Percentiles rank a stretch among this genome's conserved stretches.
Evolutionary conservation across 64 coral and sea anemone genomes (phyloP).

Genomic region (Stichodactyla mertensii): DNA sequence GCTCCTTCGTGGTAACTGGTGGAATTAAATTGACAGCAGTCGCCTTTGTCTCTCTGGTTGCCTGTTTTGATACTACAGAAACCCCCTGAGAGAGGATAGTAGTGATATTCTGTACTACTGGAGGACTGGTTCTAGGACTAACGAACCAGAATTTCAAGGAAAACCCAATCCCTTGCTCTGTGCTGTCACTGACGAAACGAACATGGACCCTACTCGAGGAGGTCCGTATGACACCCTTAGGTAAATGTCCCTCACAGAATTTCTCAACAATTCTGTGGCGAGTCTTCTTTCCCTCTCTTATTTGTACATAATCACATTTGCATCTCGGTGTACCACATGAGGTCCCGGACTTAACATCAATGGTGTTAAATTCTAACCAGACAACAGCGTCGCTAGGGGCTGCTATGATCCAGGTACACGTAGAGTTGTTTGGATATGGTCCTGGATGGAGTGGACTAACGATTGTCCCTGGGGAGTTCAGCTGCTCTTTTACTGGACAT

Average conservation of each 20-base stretch:
- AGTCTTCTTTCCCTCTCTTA: neutral
- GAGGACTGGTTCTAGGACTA: neutral
- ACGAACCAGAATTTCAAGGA: conserved; percentile 1
- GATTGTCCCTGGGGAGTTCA: neutral
- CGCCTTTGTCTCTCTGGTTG: neutral
- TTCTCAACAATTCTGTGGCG: neutral
- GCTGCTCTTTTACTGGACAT: conserved; percentile 10
- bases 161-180: neutral
- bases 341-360: conserved; percentile 12
- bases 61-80: neutral
- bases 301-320: conserved; percentile 30
- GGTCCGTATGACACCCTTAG: neutral
- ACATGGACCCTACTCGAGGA: neutral
- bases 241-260: conserved; percentile 8
- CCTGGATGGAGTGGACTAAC: conserved; percentile 10
- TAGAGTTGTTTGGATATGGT: conserved; percentile 4
- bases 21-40: neutral
- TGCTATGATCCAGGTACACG: conserved; percentile 17
- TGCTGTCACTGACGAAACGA: neutral
- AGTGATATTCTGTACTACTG: neutral
- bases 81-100: neutral
- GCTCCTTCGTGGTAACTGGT: neutral
- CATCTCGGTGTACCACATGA: neutral
- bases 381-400: neutral
- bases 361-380: neutral